These are phyloP conservation scores for Philypnodon macrostomus DNA, from an alignment of 2,797 vertebrate species.

Conservation along the genomic window DNA sequence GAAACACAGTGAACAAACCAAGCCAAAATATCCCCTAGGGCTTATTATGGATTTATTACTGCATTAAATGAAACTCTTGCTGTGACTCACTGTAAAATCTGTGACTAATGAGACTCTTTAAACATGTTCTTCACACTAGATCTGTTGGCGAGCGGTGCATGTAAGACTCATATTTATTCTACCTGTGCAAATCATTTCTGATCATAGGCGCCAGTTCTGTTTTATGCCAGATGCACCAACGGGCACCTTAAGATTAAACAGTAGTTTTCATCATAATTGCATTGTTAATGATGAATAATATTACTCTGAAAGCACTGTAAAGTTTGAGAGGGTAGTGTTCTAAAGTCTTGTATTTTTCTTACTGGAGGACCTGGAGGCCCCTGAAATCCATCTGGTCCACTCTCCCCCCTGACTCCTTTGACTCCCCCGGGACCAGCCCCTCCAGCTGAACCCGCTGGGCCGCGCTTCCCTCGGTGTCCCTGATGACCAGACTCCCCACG, in stretches of 20 bases:
- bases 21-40: slow-evolving; percentile 57
- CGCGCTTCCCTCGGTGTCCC: slow-evolving; percentile 72
- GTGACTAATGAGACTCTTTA: slow-evolving; percentile 61
- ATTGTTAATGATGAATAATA: not conserved
- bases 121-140: slow-evolving; percentile 57
- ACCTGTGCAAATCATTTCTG: slow-evolving; percentile 27
- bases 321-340: not conserved
- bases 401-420: slow-evolving; percentile 74
- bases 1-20: slow-evolving; percentile 51
- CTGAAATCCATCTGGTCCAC: slow-evolving; percentile 71
- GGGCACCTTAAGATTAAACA: slow-evolving; percentile 18
- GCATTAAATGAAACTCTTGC: slow-evolving; percentile 59
- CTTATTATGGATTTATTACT: slow-evolving; percentile 70
- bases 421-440: slow-evolving; percentile 66
- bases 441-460: slow-evolving; percentile 70
- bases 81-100: slow-evolving; percentile 47
- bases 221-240: slow-evolving; percentile 11
- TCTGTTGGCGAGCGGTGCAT: slow-evolving; percentile 42
- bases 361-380: slow-evolving; percentile 75
- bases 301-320: not conserved
- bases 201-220: slow-evolving; percentile 28
- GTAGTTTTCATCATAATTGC: slow-evolving; percentile 11
- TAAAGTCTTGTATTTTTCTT: slow-evolving; percentile 46
- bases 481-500: slow-evolving; percentile 65
- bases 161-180: slow-evolving; percentile 38